Percentiles rank a stretch among this genome's conserved stretches.
Conservation (phyloP, 2,113 vertebrate species). For the Nesoenas mayeri region DNA sequence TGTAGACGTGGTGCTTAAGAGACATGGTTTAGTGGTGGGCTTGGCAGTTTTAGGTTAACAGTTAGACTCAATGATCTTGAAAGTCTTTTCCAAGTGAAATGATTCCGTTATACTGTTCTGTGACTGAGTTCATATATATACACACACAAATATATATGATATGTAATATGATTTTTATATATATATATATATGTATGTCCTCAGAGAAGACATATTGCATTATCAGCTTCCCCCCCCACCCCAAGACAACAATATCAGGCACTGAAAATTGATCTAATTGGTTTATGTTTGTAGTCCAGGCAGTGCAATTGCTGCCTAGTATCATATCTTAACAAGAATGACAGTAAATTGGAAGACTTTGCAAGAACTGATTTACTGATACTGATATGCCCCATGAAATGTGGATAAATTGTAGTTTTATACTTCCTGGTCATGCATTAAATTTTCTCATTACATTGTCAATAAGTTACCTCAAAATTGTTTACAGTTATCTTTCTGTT, state of each 20-base stretch:
- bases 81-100: too few relatives aligned
- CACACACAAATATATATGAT: background rate
- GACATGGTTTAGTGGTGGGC: too few relatives aligned
- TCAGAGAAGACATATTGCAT: background rate
- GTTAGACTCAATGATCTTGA: too few relatives aligned
- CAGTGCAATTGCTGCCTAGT: background rate
- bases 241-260: background rate
- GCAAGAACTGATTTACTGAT: background rate
- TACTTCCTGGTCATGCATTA: slow-evolving; percentile 8
- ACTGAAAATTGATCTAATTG: background rate
- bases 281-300: background rate
- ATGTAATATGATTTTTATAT: background rate
- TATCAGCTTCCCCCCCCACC: background rate
- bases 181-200: background rate
- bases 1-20: background rate
- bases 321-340: background rate
- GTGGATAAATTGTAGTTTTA: background rate
- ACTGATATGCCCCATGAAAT: background rate
- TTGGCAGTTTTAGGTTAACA: too few relatives aligned
- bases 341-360: background rate
- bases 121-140: background rate
- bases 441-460: slow-evolving; percentile 29
- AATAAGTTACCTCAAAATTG: slow-evolving; percentile 30
- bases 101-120: background rate
- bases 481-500: slow-evolving; percentile 54